phyloP scores from a whole-genome alignment of 2,888 invertebrate species.

The Eubasilissa splendida region DNA sequence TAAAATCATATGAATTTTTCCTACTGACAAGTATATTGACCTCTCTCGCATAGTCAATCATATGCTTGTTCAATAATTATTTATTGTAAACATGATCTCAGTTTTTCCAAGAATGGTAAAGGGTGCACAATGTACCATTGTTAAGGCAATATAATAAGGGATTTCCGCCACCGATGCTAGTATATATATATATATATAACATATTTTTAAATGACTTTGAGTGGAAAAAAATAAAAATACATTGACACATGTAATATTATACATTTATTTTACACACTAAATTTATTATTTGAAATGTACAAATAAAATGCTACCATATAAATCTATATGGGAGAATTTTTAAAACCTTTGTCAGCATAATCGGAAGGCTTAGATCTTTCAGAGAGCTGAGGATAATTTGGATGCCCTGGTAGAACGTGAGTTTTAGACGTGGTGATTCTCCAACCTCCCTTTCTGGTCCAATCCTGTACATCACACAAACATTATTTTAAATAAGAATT shows the following conservation, averaged over 20 bases:
- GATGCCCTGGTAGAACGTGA: slow-evolving; percentile 79
- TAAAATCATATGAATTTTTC: too few species aligned
- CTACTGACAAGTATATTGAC: too few species aligned
- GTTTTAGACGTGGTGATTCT: slow-evolving; percentile 73
- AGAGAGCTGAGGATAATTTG: slow-evolving; percentile 77
- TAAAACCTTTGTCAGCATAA: slow-evolving; percentile 83
- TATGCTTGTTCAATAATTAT: too few species aligned
- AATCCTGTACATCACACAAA: slow-evolving; percentile 73
- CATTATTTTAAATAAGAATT: neutral
- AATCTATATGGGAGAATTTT: slow-evolving; percentile 73
- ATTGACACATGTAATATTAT: slow-evolving; percentile 17
- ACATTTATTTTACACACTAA: slow-evolving; percentile 21
- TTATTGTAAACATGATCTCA: too few species aligned
- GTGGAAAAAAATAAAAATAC: neutral
- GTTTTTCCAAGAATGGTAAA: too few species aligned
- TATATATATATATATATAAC: too few species aligned
- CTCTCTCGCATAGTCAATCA: too few species aligned
- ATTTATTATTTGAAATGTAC: slow-evolving; percentile 8
- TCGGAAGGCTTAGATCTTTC: slow-evolving; percentile 74
- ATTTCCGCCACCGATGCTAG: too few species aligned
- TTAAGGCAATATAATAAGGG: too few species aligned
- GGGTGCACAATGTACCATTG: too few species aligned
- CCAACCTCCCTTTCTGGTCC: slow-evolving; percentile 85
- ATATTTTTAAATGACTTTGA: too few species aligned
- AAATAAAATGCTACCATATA: neutral